Evolutionary conservation across 1,140 invertebrate genomes (phyloP), one percentile per base, ranked within the genome.

Genomic region (Meloidogyne exigua): DNA sequence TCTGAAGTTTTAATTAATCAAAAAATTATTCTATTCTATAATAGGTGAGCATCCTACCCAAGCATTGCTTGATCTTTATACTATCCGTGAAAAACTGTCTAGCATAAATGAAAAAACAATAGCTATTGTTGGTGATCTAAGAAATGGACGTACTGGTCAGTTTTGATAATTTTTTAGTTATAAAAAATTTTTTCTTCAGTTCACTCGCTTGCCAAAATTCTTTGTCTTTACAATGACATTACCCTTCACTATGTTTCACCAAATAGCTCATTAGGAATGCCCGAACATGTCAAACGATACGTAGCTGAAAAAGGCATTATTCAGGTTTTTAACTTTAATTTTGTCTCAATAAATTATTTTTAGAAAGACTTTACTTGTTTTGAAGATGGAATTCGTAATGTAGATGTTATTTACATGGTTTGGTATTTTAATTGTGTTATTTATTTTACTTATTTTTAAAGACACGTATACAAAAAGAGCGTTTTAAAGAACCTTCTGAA

Each of bases 401-500:
- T 95, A 7, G 96, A 99, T 90, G 95, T 99, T 18, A 82, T 87
- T 76, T 99, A 99, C 83, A 95, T 98, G 92, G 99, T 96, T 0
- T 4, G 3, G 3, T 32, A 32, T 32, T 32, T 32, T 3, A 32
- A 3, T 32, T 32, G 7, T 3, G 7, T 32, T 32, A n/a, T n/a
- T 39, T 7, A 39, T 42, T 36, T 25, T 36, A 7, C 9, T n/a
- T 78, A 3, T 7, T 84, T 75, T 99, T 99, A 82, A 95, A 98
- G 92, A 99, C 96, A 0, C 90, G 96, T 79, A 97, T 99, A 82
- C 96, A 99, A 88, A 91, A 92, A 36, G 96, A 99, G 89, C 90
- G 96, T 80, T 99, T 99, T 89, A 83, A 89, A 0, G 91, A 91
- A 44, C 89, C 92, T 82, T 91, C 93, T 78, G 94, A 96, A 83